A percentile compares a stretch with the other conserved stretches of the same genome.
Conservation (phyloP, 2,797 vertebrate genomes). For the Lophotriccus pileatus region DNA sequence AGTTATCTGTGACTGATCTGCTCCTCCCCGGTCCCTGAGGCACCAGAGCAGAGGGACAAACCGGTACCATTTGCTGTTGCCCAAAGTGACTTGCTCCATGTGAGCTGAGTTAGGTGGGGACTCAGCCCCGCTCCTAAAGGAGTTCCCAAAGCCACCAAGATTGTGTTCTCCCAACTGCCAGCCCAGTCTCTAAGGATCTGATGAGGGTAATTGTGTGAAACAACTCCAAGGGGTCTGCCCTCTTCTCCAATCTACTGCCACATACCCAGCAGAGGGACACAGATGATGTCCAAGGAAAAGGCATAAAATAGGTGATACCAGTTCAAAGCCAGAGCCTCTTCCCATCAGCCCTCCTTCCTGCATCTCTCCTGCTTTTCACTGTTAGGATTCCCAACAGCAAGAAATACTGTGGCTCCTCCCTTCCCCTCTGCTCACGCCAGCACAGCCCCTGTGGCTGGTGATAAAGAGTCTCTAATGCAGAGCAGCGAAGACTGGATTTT, state of each 20-base stretch:
- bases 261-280: background rate
- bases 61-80: accelerated
- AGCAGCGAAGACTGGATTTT: background rate
- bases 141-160: background rate
- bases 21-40: background rate
- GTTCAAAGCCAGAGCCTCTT: background rate
- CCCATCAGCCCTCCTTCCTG: background rate
- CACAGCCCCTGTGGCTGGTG: background rate
- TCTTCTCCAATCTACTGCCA: background rate
- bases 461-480: background rate
- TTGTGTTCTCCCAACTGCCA: background rate
- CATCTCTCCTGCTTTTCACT: background rate
- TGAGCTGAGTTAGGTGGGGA: background rate
- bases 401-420: background rate
- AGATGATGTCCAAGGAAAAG: background rate
- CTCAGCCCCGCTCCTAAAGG: background rate
- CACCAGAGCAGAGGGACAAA: background rate
- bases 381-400: background rate
- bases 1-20: background rate
- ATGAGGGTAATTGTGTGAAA: background rate
- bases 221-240: accelerated
- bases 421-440: background rate
- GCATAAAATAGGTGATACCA: accelerated
- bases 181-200: background rate
- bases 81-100: accelerated